These are phyloP conservation scores for Sinhomidia bicolor DNA, from an alignment of 2,888 invertebrate genomes.

Conservation along the genomic window DNA sequence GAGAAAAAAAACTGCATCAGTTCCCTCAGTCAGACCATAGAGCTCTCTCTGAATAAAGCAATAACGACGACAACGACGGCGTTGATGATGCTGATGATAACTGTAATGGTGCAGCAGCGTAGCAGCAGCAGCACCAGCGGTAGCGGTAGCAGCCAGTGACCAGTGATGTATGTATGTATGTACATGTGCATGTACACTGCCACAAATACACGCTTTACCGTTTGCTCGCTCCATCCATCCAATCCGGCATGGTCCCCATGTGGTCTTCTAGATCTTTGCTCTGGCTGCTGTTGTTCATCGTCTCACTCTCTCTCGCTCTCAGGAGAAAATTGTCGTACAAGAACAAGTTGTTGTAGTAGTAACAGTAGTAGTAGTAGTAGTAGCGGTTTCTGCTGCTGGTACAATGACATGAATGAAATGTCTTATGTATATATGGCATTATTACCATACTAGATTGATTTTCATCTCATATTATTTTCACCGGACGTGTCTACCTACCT, in stretches of 20 bases:
- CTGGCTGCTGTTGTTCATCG: neutral
- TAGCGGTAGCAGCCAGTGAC: too few relatives aligned
- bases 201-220: neutral
- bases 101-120: neutral
- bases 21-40: neutral
- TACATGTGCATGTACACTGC: neutral
- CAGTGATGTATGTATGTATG: too few relatives aligned
- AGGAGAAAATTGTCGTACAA: neutral
- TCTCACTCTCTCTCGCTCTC: neutral
- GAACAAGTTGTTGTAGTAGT: neutral
- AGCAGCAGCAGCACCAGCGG: too few relatives aligned
- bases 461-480: neutral
- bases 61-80: neutral
- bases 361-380: neutral
- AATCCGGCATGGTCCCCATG: slow-evolving; percentile 36
- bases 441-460: neutral
- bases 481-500: neutral
- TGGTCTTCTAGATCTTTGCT: neutral
- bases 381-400: neutral
- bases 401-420: slow-evolving; percentile 21
- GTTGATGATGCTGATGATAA: neutral
- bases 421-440: neutral
- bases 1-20: slow-evolving; percentile 39
- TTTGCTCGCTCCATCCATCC: neutral
- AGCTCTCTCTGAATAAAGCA: neutral